Base-by-base conservation (phyloP, 2,113 vertebrate genomes). In the Etheostoma spectabile region DNA sequence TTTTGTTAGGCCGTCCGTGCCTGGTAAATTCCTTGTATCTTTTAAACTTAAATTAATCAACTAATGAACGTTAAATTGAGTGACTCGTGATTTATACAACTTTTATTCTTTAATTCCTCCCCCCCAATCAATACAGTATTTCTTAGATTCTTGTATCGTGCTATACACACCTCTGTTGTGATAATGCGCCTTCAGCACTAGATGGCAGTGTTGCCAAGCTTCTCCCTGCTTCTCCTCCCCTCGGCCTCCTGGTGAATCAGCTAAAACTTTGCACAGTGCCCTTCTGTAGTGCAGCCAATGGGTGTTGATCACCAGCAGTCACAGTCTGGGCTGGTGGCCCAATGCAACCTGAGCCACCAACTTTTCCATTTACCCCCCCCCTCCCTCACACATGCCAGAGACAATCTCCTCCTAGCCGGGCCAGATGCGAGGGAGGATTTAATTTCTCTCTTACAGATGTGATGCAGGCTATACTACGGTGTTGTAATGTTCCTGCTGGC, bases 371-470 rank as follows among this genome's bases (percentile, higher is more conserved):
- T 22, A 10, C 74, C 61, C 27, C 12, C 27, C 12, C 45, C 10
- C 61, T 42, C 75, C 52, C 68, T 63, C 71, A 22, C 79, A 52
- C 79, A 88, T 80, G 90, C 86, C 87, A 68, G 56, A 89, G 75
- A 59, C 71, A 68, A 80, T 84, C 76, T 79, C 79, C 72, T 79
- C 53, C 48, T 33, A 33, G 74, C 82, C 52, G 21, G 76, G 81
- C 82, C 91, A 92, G 90, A 94, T 93, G 92, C 67, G 64, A 87
- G 73, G 80, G 89, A 77, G 88, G 85, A 81, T 90, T 88, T 92
- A 78, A 91, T 94, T 91, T 91, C 91, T 93, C 76, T 67, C 53
- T 77, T 74, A 80, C 90, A 94, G 92, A 95, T 93, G 92, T 89
- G 90, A 86, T 64, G 30, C 86, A 66, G 84, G 79, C 85, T 83